Conservation (phyloP, 2,888 invertebrate genomes). For the Panopea generosa region DNA sequence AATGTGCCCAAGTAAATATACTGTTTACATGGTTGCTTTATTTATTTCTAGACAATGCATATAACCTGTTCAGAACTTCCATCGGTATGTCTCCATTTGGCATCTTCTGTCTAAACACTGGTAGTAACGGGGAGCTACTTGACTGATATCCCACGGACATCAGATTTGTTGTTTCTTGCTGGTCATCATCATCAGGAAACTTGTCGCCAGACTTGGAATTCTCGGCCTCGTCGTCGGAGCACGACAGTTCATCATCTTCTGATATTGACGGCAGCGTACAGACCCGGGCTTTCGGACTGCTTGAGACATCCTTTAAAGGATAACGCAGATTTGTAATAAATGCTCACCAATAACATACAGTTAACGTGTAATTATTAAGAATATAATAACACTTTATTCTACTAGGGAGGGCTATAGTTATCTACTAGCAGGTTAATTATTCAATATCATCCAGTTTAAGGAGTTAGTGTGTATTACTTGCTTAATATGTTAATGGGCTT, state of each 20-base stretch:
- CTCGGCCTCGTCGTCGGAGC: slow-evolving; percentile 42
- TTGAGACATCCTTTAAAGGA: slow-evolving; percentile 63
- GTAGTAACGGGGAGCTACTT: slow-evolving; percentile 64
- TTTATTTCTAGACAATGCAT: too few relatives aligned
- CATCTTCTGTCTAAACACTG: slow-evolving; percentile 49
- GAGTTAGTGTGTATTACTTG: too few relatives aligned
- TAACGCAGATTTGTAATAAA: not conserved
- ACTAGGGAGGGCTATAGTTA: too few relatives aligned
- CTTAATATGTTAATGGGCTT: too few relatives aligned
- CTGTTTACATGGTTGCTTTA: too few relatives aligned
- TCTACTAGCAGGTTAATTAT: too few relatives aligned
- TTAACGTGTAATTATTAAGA: not conserved
- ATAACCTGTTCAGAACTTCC: slow-evolving; percentile 61
- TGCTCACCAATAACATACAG: not conserved
- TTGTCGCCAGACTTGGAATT: slow-evolving; percentile 23
- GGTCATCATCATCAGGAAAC: slow-evolving; percentile 39
- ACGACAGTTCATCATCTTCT: slow-evolving; percentile 91
- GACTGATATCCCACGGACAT: slow-evolving; percentile 42
- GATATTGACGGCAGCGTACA: slow-evolving; percentile 96
- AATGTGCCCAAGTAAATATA: too few relatives aligned
- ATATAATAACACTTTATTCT: too few relatives aligned
- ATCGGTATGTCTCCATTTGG: slow-evolving; percentile 73
- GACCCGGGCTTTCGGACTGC: slow-evolving; percentile 89
- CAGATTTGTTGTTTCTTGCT: slow-evolving; percentile 18
- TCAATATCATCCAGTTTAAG: too few relatives aligned